These are phyloP conservation scores for Drosophila sp. DNA, from an alignment of 1,140 invertebrate species.

Conservation along the genomic window DNA sequence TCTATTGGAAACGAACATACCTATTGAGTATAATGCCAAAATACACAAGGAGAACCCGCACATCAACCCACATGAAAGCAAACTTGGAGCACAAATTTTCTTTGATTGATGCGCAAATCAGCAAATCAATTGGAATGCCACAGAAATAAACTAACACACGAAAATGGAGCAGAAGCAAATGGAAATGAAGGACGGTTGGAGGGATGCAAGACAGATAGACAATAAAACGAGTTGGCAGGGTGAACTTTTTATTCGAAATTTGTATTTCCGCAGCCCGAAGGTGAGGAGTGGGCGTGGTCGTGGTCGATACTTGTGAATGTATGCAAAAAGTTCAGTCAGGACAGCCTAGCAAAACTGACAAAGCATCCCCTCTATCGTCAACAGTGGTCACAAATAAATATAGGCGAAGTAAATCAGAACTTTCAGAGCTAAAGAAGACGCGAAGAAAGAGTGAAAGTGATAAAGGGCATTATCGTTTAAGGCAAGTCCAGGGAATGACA, in stretches of 20 bases:
- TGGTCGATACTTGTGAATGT: constrained; percentile 44
- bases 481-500: constrained; percentile 20
- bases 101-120: constrained; percentile 74
- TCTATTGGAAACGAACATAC: not conserved
- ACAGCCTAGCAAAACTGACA: constrained; percentile 12
- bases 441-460: not conserved
- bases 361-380: constrained; percentile 21
- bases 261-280: constrained; percentile 61
- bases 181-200: not conserved
- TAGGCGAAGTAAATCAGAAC: constrained; percentile 45
- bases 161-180: constrained; percentile 27
- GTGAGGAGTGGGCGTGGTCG: constrained; percentile 26
- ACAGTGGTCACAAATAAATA: constrained; percentile 25
- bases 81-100: constrained; percentile 52
- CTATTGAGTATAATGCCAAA: constrained; percentile 14
- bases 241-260: constrained; percentile 54
- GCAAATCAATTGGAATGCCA: constrained; percentile 74
- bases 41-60: constrained; percentile 19
- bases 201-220: constrained; percentile 3
- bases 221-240: constrained; percentile 13
- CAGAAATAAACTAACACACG: constrained; percentile 54
- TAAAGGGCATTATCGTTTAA: constrained; percentile 1
- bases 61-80: constrained; percentile 45
- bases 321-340: constrained; percentile 32
- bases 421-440: not conserved